Evolutionary conservation across 2,888 invertebrate species (phyloP).

Genomic region (Scaptomyza caliginosa): DNA sequence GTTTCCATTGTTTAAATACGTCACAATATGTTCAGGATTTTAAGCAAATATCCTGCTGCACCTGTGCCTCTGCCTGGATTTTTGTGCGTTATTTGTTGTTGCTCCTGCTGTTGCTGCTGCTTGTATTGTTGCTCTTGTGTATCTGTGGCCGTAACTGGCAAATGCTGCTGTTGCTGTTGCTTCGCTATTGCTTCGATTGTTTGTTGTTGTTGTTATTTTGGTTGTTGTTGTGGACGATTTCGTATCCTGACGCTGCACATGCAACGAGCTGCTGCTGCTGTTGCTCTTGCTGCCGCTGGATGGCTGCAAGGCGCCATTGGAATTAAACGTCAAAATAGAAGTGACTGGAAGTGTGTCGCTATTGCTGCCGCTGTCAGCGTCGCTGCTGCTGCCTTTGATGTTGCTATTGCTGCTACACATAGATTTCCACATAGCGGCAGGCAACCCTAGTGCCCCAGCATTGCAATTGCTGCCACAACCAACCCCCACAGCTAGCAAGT

Average conservation of each 20-base stretch:
- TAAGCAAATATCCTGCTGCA: constrained; percentile 7
- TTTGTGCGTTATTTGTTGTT: constrained; percentile 21
- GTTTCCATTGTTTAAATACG: constrained; percentile 27
- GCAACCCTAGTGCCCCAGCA: constrained; percentile 60
- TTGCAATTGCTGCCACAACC: constrained; percentile 53
- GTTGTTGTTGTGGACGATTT: constrained; percentile 31
- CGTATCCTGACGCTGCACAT: constrained; percentile 68
- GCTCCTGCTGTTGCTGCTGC: constrained; percentile 31
- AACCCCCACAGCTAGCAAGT: constrained; percentile 30
- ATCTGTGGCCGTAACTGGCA: constrained; percentile 49
- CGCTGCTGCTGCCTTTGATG: constrained; percentile 24
- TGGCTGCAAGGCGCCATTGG: constrained; percentile 74
- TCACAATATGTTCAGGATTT: constrained; percentile 52
- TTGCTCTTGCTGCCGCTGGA: constrained; percentile 55
- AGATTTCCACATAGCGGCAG: constrained; percentile 72
- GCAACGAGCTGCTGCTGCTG: constrained; percentile 54
- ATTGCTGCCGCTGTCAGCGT: constrained; percentile 40
- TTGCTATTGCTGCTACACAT: constrained; percentile 28
- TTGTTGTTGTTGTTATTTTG: constrained; percentile 17
- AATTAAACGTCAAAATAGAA: constrained; percentile 74
- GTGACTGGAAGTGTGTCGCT: constrained; percentile 79
- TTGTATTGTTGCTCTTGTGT: constrained; percentile 57
- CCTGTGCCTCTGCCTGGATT: constrained; percentile 25
- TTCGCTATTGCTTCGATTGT: constrained; percentile 36
- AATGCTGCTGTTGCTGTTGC: constrained; percentile 49